Base-by-base conservation (phyloP, 2,888 invertebrate species). In the Tubulanus polymorphus region DNA sequence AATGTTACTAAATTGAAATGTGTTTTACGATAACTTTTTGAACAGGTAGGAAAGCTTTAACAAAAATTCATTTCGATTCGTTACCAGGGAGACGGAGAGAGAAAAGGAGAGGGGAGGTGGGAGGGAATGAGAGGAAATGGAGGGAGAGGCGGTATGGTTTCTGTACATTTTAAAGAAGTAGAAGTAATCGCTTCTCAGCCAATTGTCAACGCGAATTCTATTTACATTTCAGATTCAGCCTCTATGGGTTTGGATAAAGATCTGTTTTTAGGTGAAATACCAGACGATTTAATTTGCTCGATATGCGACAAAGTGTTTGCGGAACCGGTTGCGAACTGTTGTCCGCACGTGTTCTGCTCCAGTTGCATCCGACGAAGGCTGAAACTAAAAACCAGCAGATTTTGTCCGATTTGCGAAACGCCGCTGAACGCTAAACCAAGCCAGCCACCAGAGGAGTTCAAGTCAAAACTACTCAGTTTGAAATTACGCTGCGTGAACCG, bases 311-410 rank as follows among this genome's bases (percentile, higher is more conserved):
- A 65, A 28, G 69, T 71, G 3, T 61, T 71, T n/a, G 56, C 68
- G 18, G 63, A 71, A 32, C 70, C 70, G 2, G 63, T 67, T 15
- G 57, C 63, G 10, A 60, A 60, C 26, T 54, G 61, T 15, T 71
- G 70, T 57, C 51, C 52, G 18, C 70, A 71, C 46, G 55, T 64
- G n/a, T 68, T 68, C 59, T 71, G 70, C 51, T 59, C 60, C 18
- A 48, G 58, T 5, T 71, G 70, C 54, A 59, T 66, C 2, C 46
- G 35, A 20, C 59, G 59, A 46, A 60, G 61, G 37, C 47, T 64
- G 23, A 55, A 52, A 23, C 56, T 56, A 15, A 51, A 55, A 20
- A 61, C 53, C 15, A 47, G 61, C 18, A 37, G 51, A 37, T n/a
- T n/a, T n/a, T 71, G 70, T 50, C 67, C 69, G 10, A 51, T 52